Evolutionary conservation across 2,797 vertebrate species (phyloP), one percentile per base, ranked within the genome.

Genomic region (Ctenopoma kingsleyae): DNA sequence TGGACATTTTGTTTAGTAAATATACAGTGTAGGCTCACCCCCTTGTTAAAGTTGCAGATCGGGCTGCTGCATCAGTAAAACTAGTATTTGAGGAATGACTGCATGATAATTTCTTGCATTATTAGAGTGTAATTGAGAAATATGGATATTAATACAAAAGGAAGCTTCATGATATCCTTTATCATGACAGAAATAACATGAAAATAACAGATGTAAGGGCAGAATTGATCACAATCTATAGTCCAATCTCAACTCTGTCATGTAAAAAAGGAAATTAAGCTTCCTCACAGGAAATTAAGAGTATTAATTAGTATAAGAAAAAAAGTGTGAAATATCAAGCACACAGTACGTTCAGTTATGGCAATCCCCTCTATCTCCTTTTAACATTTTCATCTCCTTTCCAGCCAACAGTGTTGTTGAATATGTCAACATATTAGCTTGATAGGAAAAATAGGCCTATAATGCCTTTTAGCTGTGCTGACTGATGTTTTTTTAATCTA

Each of bases 91-190:
- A 88, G 65, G 67, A 59, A 78, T 48, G 40, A 85, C 83, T 90
- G 89, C 91, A 87, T 90, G 91, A 81, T 58, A 27, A 68, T 71
- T 76, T 80, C 82, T 79, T 81, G 74, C 66, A 76, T 85, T 78
- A 76, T 74, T 71, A 60, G 67, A 81, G 49, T 76, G 32, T 74
- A 67, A 81, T 64, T 66, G 70, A 80, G 43, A 67, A 65, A 60
- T 59, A 56, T 81, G 32, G 60, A 77, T 65, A 74, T 57, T 17
- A 56, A 64, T 46, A 51, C 16, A 67, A 27, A 20, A 49, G 20
- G 63, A 66, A 20, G 12, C 38, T 55, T 60, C 5, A 17, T 11
- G 23, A 76, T 12, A 20, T 76, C 57, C 44, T 43, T 51, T 50
- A 48, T 71, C n/a, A 38, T 46, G 43, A 65, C n/a, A 17, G 59